Conservation (phyloP, 2,888 invertebrate genomes). For the Thereva unica region DNA sequence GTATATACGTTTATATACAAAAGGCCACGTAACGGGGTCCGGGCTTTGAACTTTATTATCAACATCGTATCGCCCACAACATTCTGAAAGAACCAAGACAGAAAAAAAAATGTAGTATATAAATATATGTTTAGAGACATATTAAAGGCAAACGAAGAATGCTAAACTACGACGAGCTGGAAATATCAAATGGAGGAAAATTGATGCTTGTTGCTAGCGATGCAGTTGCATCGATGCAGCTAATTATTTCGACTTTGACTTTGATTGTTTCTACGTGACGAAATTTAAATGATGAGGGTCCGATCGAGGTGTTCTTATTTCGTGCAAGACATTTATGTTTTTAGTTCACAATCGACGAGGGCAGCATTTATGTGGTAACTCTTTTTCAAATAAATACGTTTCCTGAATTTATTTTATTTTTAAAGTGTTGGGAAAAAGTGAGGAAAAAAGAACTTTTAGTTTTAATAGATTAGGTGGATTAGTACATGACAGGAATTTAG, state of each 20-base stretch:
- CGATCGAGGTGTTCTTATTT: conserved; percentile 14
- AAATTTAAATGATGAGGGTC: conserved; percentile 26
- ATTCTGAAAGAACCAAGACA: conserved; percentile 2
- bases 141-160: not conserved
- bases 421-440: too few relatives aligned
- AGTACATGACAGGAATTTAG: too few relatives aligned
- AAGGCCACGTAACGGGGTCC: conserved; percentile 30
- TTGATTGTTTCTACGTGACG: conserved; percentile 34
- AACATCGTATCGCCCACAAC: conserved; percentile 17
- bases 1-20: not conserved
- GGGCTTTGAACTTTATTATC: conserved; percentile 30
- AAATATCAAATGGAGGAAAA: too few relatives aligned
- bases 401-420: too few relatives aligned
- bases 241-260: conserved; percentile 28
- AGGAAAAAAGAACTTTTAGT: too few relatives aligned
- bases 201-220: too few relatives aligned
- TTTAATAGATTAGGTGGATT: too few relatives aligned
- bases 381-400: too few relatives aligned
- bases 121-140: not conserved
- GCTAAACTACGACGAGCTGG: not conserved
- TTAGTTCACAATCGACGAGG: too few relatives aligned
- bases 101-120: not conserved
- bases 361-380: too few relatives aligned
- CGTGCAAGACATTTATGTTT: not conserved
- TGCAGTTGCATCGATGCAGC: conserved; percentile 12